phyloP scores from a whole-genome alignment of 2,888 invertebrate genomes.

The Drosophila formosana region DNA sequence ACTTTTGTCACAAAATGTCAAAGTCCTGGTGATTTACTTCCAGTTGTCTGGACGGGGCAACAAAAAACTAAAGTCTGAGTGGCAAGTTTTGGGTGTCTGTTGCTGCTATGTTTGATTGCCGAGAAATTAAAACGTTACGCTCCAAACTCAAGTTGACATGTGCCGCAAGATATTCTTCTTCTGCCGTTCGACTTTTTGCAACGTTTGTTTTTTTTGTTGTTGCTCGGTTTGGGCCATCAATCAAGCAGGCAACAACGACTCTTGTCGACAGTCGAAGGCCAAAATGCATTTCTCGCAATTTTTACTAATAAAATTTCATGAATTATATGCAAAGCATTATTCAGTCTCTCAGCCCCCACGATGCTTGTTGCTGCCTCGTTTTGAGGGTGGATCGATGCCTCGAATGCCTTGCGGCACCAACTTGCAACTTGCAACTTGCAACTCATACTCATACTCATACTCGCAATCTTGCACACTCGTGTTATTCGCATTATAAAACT shows the following conservation, averaged over 20 bases:
- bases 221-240: constrained; percentile 54
- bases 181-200: neutral
- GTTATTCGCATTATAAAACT: constrained; percentile 55
- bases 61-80: constrained; percentile 2
- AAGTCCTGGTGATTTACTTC: constrained; percentile 75
- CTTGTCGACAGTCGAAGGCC: constrained; percentile 51
- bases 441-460: neutral
- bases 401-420: constrained; percentile 53
- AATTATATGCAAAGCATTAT: constrained; percentile 76
- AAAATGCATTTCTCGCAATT: constrained; percentile 56
- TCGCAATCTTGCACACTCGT: neutral
- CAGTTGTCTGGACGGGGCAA: constrained; percentile 29
- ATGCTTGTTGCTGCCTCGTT: neutral
- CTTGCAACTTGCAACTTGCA: neutral
- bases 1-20: constrained; percentile 78
- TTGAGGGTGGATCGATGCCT: constrained; percentile 19
- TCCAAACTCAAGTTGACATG: constrained; percentile 74
- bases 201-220: neutral
- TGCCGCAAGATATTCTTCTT: constrained; percentile 26
- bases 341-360: constrained; percentile 40
- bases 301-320: constrained; percentile 74
- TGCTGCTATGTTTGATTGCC: constrained; percentile 68
- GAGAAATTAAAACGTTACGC: constrained; percentile 79
- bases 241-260: constrained; percentile 51
- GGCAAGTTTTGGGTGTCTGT: constrained; percentile 61